These are phyloP conservation scores for Aptenodytes forsteri DNA, from an alignment of 2,113 vertebrate species.

Conservation along the genomic window DNA sequence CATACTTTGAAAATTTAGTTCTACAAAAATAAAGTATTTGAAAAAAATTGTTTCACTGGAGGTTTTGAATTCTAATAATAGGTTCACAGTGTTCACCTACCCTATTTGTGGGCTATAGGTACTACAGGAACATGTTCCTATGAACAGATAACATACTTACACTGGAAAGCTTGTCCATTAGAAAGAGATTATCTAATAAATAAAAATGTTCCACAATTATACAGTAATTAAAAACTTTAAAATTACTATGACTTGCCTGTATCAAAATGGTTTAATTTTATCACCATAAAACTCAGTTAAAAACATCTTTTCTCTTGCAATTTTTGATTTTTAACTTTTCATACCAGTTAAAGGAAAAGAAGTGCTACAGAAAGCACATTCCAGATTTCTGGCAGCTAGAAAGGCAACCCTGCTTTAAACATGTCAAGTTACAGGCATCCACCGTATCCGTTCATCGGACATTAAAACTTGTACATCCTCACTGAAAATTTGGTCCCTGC, in stretches of 20 bases:
- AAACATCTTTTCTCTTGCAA: neutral
- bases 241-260: neutral
- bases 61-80: neutral
- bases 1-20: neutral
- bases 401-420: neutral
- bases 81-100: neutral
- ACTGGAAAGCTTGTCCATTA: neutral
- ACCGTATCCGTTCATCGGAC: neutral
- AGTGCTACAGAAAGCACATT: neutral
- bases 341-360: neutral
- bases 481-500: neutral
- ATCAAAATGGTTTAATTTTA: neutral
- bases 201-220: neutral
- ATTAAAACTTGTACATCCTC: neutral
- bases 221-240: neutral
- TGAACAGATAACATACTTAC: neutral
- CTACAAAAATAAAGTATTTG: neutral
- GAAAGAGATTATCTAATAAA: neutral
- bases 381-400: neutral
- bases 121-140: neutral
- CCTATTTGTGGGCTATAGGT: neutral
- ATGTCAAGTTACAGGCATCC: neutral
- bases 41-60: neutral
- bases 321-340: neutral
- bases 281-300: neutral